A percentile compares a stretch with the other conserved stretches of the same genome.
Evolutionary conservation across 1,140 invertebrate species (phyloP).

Genomic region (Zaprionus tsacasi): DNA sequence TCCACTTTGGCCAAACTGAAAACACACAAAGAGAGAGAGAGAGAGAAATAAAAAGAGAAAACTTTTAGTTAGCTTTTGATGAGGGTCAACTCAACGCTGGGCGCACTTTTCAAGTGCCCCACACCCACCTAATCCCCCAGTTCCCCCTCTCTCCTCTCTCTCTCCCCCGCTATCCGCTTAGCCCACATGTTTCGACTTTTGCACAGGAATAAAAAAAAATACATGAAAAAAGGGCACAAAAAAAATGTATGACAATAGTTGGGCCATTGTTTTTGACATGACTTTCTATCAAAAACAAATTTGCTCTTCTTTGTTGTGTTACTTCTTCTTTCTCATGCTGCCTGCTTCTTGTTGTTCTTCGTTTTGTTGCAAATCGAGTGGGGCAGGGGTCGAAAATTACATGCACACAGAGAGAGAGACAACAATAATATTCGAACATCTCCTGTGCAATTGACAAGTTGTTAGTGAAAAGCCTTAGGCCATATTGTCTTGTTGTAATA

Average conservation of each 20-base stretch:
- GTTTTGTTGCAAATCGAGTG: slow-evolving; percentile 48
- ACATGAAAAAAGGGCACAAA: slow-evolving; percentile 23
- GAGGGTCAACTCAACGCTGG: slow-evolving; percentile 77
- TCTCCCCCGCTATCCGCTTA: neutral
- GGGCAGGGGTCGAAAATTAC: neutral
- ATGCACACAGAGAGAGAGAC: neutral
- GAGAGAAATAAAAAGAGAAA: slow-evolving; percentile 63
- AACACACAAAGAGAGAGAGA: slow-evolving; percentile 35
- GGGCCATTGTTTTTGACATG: slow-evolving; percentile 80
- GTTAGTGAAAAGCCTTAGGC: neutral
- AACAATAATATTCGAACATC: slow-evolving; percentile 1
- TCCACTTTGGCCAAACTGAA: slow-evolving; percentile 77
- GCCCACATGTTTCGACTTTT: slow-evolving; percentile 17
- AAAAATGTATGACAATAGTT: slow-evolving; percentile 69
- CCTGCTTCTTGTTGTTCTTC: neutral
- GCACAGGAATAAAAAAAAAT: neutral
- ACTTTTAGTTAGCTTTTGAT: slow-evolving; percentile 83
- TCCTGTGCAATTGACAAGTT: slow-evolving; percentile 7
- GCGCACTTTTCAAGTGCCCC: slow-evolving; percentile 74
- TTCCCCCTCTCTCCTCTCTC: neutral
- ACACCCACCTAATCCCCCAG: neutral
- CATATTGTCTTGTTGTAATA: neutral
- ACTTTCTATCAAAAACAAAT: slow-evolving; percentile 83
- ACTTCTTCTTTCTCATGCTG: slow-evolving; percentile 26
- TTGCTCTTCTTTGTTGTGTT: slow-evolving; percentile 75